phyloP scores from a whole-genome alignment of 2,797 vertebrate genomes.

The Liparis tanakae region DNA sequence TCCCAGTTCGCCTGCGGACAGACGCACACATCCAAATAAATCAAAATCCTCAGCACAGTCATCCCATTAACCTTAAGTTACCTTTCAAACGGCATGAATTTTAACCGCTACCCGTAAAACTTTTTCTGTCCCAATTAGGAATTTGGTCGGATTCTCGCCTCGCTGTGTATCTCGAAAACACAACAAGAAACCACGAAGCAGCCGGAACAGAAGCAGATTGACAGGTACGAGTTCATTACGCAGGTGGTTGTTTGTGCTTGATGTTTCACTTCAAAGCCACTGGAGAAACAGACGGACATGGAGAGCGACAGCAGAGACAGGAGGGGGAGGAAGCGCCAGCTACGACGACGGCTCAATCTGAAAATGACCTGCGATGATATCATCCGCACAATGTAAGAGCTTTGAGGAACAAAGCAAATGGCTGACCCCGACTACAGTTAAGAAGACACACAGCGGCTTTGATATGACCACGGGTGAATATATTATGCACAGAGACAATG shows the following conservation, averaged over 20 bases:
- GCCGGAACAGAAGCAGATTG: slow-evolving; percentile 62
- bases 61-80: slow-evolving; percentile 57
- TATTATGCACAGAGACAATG: slow-evolving; percentile 39
- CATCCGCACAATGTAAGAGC: slow-evolving; percentile 70
- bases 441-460: slow-evolving; percentile 64
- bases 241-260: slow-evolving; percentile 77
- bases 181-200: slow-evolving; percentile 70
- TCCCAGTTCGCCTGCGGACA: slow-evolving; percentile 94
- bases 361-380: slow-evolving; percentile 79
- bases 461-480: slow-evolving; percentile 64
- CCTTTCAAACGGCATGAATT: slow-evolving; percentile 52
- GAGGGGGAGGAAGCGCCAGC: slow-evolving; percentile 46
- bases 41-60: slow-evolving; percentile 24
- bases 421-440: slow-evolving; percentile 72
- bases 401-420: slow-evolving; percentile 72
- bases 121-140: slow-evolving; percentile 63
- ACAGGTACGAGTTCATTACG: slow-evolving; percentile 81
- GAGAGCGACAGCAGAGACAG: slow-evolving; percentile 59
- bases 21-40: slow-evolving; percentile 36
- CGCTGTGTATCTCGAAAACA: slow-evolving; percentile 65
- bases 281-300: slow-evolving; percentile 72
- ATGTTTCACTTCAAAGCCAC: slow-evolving; percentile 78
- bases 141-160: slow-evolving; percentile 59
- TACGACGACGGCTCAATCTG: slow-evolving; percentile 69
- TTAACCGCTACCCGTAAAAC: slow-evolving; percentile 37